Conservation (phyloP, 2,888 invertebrate genomes). For the Drosophila suboccidentalis region DNA sequence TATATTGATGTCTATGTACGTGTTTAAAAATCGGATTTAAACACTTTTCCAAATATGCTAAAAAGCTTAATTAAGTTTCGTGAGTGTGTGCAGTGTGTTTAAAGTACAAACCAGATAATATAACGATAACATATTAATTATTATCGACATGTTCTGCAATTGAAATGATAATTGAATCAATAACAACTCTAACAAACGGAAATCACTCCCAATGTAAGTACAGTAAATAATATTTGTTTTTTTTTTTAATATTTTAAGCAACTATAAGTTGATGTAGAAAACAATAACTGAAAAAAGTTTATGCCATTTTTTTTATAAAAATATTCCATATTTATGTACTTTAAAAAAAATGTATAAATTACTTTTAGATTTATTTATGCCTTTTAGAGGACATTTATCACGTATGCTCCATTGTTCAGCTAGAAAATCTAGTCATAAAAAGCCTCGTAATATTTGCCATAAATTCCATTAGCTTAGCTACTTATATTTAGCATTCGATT, state of each 20-base stretch:
- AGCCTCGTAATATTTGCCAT: not conserved
- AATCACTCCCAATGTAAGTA: conserved; percentile 61
- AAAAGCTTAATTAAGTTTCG: conserved; percentile 13
- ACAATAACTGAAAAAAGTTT: not conserved
- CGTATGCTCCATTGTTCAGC: conserved; percentile 71
- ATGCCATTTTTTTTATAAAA: not conserved
- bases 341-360: conserved; percentile 1
- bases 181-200: conserved; percentile 17
- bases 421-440: conserved; percentile 18
- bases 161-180: conserved; percentile 21
- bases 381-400: conserved; percentile 12
- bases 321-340: not conserved
- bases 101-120: conserved; percentile 13
- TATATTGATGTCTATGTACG: conserved; percentile 11
- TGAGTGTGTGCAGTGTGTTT: conserved; percentile 26
- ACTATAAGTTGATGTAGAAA: not conserved
- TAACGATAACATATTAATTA: conserved; percentile 17
- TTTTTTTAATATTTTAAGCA: conserved; percentile 1
- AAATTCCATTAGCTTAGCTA: not conserved
- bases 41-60: conserved; percentile 7
- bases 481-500: not conserved
- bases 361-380: conserved; percentile 1
- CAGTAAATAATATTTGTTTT: not conserved
- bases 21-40: conserved; percentile 24
- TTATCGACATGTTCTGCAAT: conserved; percentile 2